Conservation (phyloP, 2,113 vertebrate species). For the Limnothrissa miodon region DNA sequence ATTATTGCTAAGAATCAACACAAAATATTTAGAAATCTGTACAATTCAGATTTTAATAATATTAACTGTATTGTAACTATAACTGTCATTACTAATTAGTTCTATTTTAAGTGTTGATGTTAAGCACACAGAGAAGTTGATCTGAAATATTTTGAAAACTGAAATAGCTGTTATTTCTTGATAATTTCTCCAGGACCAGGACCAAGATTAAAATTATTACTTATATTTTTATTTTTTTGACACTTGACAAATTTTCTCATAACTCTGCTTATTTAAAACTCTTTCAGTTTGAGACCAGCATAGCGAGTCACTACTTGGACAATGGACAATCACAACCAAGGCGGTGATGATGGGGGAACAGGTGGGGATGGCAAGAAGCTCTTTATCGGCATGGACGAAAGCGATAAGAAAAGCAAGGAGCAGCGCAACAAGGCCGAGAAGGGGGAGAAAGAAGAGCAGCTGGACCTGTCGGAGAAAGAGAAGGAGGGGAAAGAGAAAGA, state of each 20-base stretch:
- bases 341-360: constrained; percentile 38
- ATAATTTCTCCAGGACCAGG: background rate
- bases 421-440: constrained; percentile 66
- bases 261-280: background rate
- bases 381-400: constrained; percentile 39
- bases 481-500: constrained; percentile 46
- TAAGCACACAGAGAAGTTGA: background rate
- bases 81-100: too few species aligned
- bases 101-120: too few species aligned
- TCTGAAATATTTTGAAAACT: background rate
- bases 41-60: too few species aligned
- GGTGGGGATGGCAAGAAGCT: constrained; percentile 40
- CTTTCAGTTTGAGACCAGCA: background rate
- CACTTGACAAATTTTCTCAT: background rate
- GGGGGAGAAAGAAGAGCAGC: constrained; percentile 39
- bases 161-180: background rate
- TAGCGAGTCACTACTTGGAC: constrained; percentile 17
- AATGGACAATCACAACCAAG: constrained; percentile 62
- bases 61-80: too few species aligned
- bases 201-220: too few species aligned
- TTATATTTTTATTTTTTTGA: background rate
- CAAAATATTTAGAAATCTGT: too few species aligned
- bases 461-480: constrained; percentile 40
- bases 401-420: constrained; percentile 62
- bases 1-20: background rate